Conservation (phyloP, 30 jellyfish, hydroid and myxozoan species). For the Aurelia sp. region DNA sequence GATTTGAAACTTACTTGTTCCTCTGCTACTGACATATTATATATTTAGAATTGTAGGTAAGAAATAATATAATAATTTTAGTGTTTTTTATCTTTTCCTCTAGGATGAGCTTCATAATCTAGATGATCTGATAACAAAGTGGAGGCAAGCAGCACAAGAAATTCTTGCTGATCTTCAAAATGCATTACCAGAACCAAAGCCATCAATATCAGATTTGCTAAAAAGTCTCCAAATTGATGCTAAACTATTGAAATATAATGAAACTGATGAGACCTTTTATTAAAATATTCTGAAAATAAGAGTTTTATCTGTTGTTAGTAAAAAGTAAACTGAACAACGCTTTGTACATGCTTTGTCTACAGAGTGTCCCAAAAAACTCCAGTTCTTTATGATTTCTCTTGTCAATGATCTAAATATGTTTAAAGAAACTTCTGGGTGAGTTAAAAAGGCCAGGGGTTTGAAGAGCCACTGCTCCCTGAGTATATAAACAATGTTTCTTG, state of each 20-base stretch:
- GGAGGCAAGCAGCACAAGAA: conserved; percentile 70
- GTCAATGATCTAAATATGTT: no score
- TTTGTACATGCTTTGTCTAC: background rate
- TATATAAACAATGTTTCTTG: no score
- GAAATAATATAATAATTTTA: no score
- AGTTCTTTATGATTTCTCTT: no score
- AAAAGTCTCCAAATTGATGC: conserved; percentile 37
- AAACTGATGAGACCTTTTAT: conserved; percentile 35
- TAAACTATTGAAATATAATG: conserved; percentile 10
- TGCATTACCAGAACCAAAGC: conserved; percentile 70
- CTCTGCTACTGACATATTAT: no score
- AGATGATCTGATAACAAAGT: conserved; percentile 43
- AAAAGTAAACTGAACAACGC: background rate
- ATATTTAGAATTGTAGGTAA: no score
- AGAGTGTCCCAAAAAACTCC: no score
- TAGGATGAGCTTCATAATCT: conserved; percentile 58
- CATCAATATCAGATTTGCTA: conserved; percentile 40
- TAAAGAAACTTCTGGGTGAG: no score
- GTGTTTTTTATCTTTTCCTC: background rate
- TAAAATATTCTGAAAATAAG: background rate
- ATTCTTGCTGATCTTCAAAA: conserved; percentile 50
- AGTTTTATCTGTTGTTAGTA: background rate
- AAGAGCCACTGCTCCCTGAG: no score
- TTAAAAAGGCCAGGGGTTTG: no score
- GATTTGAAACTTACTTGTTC: no score